Conservation (phyloP, 2,888 invertebrate species). For the Colletes collaris region DNA sequence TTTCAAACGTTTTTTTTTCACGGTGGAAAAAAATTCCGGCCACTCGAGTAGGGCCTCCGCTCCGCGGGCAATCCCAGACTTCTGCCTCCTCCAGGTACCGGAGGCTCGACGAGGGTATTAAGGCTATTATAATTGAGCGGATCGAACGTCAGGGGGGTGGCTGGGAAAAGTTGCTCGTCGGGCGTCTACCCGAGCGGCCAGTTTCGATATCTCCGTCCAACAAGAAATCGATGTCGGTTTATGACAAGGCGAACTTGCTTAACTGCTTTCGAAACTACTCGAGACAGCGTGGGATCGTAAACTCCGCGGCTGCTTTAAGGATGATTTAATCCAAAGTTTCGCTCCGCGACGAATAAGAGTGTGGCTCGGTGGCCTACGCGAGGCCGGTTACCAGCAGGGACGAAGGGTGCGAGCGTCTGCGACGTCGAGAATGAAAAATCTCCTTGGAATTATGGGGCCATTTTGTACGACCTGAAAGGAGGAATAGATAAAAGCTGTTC, state of each 20-base stretch:
- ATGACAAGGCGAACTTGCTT: constrained; percentile 46
- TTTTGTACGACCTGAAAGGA: constrained; percentile 23
- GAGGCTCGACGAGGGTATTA: neutral
- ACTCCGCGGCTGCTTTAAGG: constrained; percentile 63
- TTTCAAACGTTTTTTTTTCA: constrained; percentile 15
- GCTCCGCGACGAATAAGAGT: constrained; percentile 40
- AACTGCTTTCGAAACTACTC: constrained; percentile 53
- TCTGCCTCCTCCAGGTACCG: no score
- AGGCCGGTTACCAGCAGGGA: neutral
- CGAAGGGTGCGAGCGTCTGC: neutral
- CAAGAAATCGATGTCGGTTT: constrained; percentile 57
- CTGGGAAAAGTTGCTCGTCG: neutral
- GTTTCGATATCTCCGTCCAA: constrained; percentile 12
- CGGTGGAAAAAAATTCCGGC: neutral
- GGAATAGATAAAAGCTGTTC: constrained; percentile 50
- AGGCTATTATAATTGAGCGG: constrained; percentile 14
- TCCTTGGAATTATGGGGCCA: constrained; percentile 22
- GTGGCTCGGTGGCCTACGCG: constrained; percentile 4
- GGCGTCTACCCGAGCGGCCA: neutral
- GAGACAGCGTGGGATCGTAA: constrained; percentile 56
- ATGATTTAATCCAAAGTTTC: constrained; percentile 69
- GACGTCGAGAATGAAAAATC: constrained; percentile 21
- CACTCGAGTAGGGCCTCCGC: neutral
- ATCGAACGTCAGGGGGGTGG: neutral
- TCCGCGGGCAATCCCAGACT: neutral